Percentiles rank a stretch among this genome's conserved stretches.
phyloP scores from a whole-genome alignment of 2,888 invertebrate species.

The Plutella xylostella region DNA sequence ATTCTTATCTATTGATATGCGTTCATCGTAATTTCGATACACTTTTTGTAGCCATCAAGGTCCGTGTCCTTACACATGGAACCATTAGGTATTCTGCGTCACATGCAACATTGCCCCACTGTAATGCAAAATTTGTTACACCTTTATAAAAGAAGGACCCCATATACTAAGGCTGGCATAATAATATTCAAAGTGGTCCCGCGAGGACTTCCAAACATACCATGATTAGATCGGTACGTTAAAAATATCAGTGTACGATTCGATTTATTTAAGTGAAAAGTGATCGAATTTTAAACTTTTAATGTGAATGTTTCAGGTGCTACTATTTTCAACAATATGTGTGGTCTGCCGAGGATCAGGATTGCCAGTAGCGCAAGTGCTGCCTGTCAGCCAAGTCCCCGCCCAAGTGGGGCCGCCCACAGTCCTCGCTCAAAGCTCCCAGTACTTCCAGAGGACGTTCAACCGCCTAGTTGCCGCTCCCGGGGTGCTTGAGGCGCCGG shows the following conservation, averaged over 20 bases:
- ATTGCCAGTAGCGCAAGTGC: constrained; percentile 21
- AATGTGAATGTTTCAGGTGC: constrained; percentile 29
- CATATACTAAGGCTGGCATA: constrained; percentile 59
- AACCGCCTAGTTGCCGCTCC: constrained; percentile 58
- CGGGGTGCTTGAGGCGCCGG: constrained; percentile 25
- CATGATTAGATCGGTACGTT: constrained; percentile 18
- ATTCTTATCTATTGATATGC: constrained; percentile 57
- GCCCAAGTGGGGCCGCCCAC: constrained; percentile 39
- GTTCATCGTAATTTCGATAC: constrained; percentile 55
- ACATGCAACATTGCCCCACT: constrained; percentile 56
- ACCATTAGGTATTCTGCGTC: constrained; percentile 64
- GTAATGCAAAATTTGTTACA: constrained; percentile 67
- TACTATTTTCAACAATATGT: constrained; percentile 32
- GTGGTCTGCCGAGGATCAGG: constrained; percentile 38
- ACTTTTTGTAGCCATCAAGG: constrained; percentile 66
- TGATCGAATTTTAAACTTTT: no score
- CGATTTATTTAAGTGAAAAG: not conserved
- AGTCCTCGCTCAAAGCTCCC: constrained; percentile 76
- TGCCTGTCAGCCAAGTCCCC: constrained; percentile 9
- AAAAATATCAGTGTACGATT: not conserved
- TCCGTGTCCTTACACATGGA: constrained; percentile 58
- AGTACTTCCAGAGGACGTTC: constrained; percentile 75
- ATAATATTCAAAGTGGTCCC: constrained; percentile 45
- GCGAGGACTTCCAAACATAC: constrained; percentile 32
- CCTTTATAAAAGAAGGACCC: constrained; percentile 63